Base-by-base conservation (phyloP, 2,113 vertebrate species). In the Chaenogobius annularis region DNA sequence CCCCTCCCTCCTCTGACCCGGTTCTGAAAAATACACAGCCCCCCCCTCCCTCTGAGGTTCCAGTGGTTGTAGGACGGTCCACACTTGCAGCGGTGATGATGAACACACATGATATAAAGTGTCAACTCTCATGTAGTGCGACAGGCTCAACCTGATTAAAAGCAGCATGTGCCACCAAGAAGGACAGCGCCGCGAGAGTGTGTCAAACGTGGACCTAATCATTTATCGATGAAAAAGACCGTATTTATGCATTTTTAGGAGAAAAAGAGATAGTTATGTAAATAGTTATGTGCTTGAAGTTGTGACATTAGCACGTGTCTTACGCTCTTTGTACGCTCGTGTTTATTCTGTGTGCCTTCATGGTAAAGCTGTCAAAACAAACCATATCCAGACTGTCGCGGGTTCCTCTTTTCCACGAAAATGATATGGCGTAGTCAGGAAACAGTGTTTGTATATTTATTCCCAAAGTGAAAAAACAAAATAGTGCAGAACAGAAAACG, bases 1-100 rank as follows among this genome's bases (percentile, higher is more conserved):
- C 22, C 12, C 55, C 55, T 20, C 55, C 55, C 22, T 14, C 55
- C 55, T 26, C 55, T 67, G 88, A 84, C 92, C 84, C 76, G 87
- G 89, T 90, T 78, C 88, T 82, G 87, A 90, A 92, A n/a, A 91
- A 87, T 90, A 91, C 88, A 90, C 90, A 81, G 68, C 90, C 83
- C 85, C 76, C 88, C 89, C 85, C 22, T 78, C 37, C 37, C 37
- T 40, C 61, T 0, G 63, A 82, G 69, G 64, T 82, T 67, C 72
- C 66, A 88, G 83, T 48, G 69, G 77, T 85, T 73, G 73, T 23
- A 17, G 58, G 67, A 66, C 69, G 52, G 75, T 66, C 70, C 48
- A 72, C 22, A 66, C 70, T 72, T 66, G 54, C 80, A 19, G 71
- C 31, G 9, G 77, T 80, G 54, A 17, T 75, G 88, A 86, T 86